phyloP scores from a whole-genome alignment of 2,888 invertebrate species.

The Anorthoa munda region DNA sequence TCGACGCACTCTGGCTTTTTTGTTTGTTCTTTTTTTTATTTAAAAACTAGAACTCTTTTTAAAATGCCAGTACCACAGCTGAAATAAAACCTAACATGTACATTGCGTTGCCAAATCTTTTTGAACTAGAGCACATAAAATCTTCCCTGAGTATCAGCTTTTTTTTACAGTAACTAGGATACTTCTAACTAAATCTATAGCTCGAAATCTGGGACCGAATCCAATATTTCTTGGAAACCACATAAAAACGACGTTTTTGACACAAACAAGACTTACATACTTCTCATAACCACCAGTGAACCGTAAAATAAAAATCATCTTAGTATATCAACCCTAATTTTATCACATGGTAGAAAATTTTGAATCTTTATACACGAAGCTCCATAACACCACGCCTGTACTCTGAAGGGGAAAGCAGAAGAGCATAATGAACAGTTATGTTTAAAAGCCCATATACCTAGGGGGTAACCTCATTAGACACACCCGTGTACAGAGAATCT shows the following conservation, averaged over 20 bases:
- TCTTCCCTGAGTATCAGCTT: slow-evolving; percentile 2
- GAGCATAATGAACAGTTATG: background rate
- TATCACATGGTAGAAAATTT: background rate
- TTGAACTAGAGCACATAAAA: slow-evolving; percentile 18
- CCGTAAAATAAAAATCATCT: background rate
- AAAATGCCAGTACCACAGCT: slow-evolving; percentile 13
- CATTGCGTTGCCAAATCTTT: slow-evolving; percentile 37
- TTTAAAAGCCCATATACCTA: background rate
- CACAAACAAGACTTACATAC: background rate
- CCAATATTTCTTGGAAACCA: background rate
- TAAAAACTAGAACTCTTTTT: slow-evolving; percentile 24
- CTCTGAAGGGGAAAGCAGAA: background rate
- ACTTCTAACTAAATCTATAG: background rate
- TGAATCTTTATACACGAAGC: background rate
- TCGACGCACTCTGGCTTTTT: slow-evolving; percentile 12
- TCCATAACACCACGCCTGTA: background rate
- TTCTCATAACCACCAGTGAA: background rate
- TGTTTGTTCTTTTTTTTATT: slow-evolving; percentile 32
- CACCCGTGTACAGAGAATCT: background rate
- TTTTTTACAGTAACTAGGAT: slow-evolving; percentile 1
- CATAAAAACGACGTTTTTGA: background rate
- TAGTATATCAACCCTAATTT: slow-evolving; percentile 6
- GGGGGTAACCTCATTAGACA: background rate
- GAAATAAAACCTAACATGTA: slow-evolving; percentile 20
- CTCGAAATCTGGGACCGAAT: slow-evolving; percentile 2